Evolutionary conservation across 2,888 invertebrate genomes (phyloP).

Genomic region (Philhelius pedissequus): DNA sequence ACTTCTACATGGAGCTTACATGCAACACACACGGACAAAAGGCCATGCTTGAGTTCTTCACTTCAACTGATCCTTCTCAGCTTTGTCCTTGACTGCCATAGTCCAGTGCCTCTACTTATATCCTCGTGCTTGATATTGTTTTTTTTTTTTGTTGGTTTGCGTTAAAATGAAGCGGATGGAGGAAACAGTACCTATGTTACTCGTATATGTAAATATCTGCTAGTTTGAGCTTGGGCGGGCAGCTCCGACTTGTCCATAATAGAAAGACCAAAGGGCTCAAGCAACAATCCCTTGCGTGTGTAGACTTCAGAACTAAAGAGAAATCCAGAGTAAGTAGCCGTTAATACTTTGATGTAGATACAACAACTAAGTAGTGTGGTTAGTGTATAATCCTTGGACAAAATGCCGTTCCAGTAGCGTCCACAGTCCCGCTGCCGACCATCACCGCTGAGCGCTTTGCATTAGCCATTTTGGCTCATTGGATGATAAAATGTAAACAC

Average conservation of each 20-base stretch:
- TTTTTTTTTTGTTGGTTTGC: not conserved
- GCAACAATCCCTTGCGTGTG: constrained; percentile 22
- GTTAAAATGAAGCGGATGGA: not conserved
- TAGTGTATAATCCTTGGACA: constrained; percentile 14
- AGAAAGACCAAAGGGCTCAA: not conserved
- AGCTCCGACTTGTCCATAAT: not conserved
- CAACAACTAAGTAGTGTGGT: constrained; percentile 20
- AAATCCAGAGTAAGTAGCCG: constrained; percentile 33
- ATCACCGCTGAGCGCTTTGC: not conserved
- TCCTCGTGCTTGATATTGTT: constrained; percentile 15
- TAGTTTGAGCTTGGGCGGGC: not conserved
- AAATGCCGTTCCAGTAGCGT: not conserved
- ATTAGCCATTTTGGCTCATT: constrained; percentile 11
- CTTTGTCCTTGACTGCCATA: constrained; percentile 13
- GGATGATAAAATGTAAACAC: constrained; percentile 41
- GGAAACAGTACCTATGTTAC: constrained; percentile 15
- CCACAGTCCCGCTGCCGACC: too few relatives aligned
- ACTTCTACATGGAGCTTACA: constrained; percentile 11
- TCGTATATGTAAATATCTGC: not conserved
- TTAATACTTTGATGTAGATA: constrained; percentile 28
- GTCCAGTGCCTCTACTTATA: constrained; percentile 4
- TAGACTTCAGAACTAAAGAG: not conserved
- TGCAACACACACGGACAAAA: not conserved
- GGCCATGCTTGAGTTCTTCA: constrained; percentile 16
- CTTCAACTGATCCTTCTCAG: constrained; percentile 40